A percentile compares a stretch with the other conserved stretches of the same genome.
Evolutionary conservation across 2,888 invertebrate species (phyloP).

Genomic region (Acanthacorydalis orientalis): DNA sequence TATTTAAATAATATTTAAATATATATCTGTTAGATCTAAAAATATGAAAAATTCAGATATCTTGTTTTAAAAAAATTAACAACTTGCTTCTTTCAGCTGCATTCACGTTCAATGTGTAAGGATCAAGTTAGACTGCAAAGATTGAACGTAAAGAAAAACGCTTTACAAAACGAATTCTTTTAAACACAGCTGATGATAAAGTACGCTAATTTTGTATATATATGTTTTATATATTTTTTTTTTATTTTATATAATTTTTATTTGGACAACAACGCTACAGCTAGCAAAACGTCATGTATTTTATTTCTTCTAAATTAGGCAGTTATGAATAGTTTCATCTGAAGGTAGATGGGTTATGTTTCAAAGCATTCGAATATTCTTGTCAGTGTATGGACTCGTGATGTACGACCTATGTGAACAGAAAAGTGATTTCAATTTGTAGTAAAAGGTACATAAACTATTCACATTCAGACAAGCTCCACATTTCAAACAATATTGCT

Average conservation of each 20-base stretch:
- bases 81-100: too few relatives aligned
- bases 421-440: conserved; percentile 5
- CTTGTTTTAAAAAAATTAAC: too few relatives aligned
- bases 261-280: conserved; percentile 8
- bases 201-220: not conserved
- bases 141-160: not conserved
- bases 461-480: conserved; percentile 7
- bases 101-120: not conserved
- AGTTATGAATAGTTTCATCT: conserved; percentile 6
- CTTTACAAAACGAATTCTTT: not conserved
- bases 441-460: conserved; percentile 1
- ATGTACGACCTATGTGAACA: conserved; percentile 40
- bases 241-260: conserved; percentile 11
- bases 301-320: conserved; percentile 9
- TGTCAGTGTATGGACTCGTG: conserved; percentile 46
- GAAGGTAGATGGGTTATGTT: conserved; percentile 10
- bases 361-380: conserved; percentile 45
- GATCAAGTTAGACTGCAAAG: not conserved
- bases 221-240: not conserved
- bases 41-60: too few relatives aligned
- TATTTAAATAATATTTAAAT: too few relatives aligned
- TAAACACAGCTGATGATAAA: conserved; percentile 1
- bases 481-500: conserved; percentile 13
- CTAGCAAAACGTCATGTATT: conserved; percentile 5
- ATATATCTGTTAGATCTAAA: too few relatives aligned